phyloP scores from a whole-genome alignment of 2,113 vertebrate genomes.

The Percina caprodes region DNA sequence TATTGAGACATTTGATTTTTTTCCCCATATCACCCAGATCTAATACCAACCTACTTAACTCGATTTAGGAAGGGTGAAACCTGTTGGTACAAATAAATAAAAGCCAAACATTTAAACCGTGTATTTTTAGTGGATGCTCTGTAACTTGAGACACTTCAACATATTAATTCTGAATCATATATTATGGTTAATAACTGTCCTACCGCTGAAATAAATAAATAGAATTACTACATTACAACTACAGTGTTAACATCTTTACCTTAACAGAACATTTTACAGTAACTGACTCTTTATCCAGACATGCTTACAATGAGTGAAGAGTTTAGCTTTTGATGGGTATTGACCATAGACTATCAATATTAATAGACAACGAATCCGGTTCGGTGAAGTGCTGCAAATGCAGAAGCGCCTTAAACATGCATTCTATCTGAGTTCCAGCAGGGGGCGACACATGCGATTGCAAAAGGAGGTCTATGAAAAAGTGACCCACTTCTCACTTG shows the following conservation, averaged over 20 bases:
- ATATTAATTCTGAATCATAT: conserved; percentile 42
- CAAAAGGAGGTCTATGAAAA: too few relatives aligned
- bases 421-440: too few relatives aligned
- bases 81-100: neutral
- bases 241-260: conserved; percentile 11
- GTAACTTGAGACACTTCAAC: conserved; percentile 44
- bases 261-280: conserved; percentile 1
- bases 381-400: too few relatives aligned
- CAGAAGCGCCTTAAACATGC: too few relatives aligned
- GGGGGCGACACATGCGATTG: too few relatives aligned
- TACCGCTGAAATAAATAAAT: conserved; percentile 45
- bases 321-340: conserved; percentile 52
- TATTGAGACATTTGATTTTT: too few relatives aligned
- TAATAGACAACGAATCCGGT: too few relatives aligned
- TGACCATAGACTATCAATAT: neutral
- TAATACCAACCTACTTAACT: neutral
- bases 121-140: neutral
- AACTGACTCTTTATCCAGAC: conserved; percentile 44
- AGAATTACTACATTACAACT: conserved; percentile 30
- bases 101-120: conserved; percentile 17
- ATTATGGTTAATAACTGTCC: conserved; percentile 46
- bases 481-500: too few relatives aligned
- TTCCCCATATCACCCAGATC: too few relatives aligned
- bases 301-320: conserved; percentile 18
- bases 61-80: neutral